Evolutionary conservation across 2,113 vertebrate species (phyloP), one percentile per base, ranked within the genome.

Genomic region (Dipodomys spectabilis): DNA sequence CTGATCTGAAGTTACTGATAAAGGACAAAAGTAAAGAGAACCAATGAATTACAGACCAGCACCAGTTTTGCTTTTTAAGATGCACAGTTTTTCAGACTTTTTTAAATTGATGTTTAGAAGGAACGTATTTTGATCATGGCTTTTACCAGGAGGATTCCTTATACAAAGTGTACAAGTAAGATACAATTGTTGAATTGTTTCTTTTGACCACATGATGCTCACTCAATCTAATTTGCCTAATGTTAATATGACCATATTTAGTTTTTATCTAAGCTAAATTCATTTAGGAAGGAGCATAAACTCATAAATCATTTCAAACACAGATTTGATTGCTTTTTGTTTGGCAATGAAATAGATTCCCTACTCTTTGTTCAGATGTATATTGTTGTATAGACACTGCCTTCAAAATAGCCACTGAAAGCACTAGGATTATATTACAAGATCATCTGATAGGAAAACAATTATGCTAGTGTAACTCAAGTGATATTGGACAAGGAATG

Each of bases 381-480:
- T 83, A 53, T 71, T 82, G 28, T 60, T 85, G 7, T 57, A 10
- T 85, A 57, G 71, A 30, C 45, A 91, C 3, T 86, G 11, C 53
- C 64, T 75, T 92, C 20, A 83, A 79, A 83, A 67, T 75, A 85
- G 75, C 13, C 92, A 57, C 62, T 80, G 78, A 88, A 92, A 82
- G 23, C 32, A 49, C 39, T 68, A 85, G 71, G 73, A 85, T 96
- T 88, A 85, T 78, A 53, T 95, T 88, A 85, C 15, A 18, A 82
- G 72, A 82, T 16, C 80, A 67, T 82, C 60, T 82, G 39, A 93
- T 30, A 93, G 71, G 68, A 92, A 85, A 93, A 93, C 75, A 94
- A 95, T 93, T 74, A 82, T 73, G 86, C 88, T 90, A 93, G 67
- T 93, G 75, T 68, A 85, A 88, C 23, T 86, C 80, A 75, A 32